These are phyloP conservation scores for Spodoptera frugiperda DNA, from an alignment of 1,140 invertebrate genomes.

Conservation along the genomic window DNA sequence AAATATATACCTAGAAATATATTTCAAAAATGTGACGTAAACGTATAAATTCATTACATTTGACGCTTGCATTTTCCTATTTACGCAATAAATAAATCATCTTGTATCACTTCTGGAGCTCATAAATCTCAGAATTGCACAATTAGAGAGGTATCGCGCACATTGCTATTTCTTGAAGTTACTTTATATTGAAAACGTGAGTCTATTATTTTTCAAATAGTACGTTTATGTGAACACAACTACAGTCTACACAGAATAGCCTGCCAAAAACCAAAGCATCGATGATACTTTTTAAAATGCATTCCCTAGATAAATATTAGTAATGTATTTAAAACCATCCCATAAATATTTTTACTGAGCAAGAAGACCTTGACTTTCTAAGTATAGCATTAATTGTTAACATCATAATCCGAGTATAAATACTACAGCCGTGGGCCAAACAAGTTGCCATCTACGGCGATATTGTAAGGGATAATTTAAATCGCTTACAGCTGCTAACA, in stretches of 20 bases:
- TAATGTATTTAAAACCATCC: too few relatives aligned
- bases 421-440: slow-evolving; percentile 8
- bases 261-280: too few relatives aligned
- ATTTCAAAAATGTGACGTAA: not conserved
- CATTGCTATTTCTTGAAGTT: slow-evolving; percentile 5
- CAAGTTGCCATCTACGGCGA: slow-evolving; percentile 36
- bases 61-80: not conserved
- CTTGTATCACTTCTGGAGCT: not conserved
- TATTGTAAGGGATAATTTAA: slow-evolving; percentile 41
- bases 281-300: too few relatives aligned
- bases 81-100: slow-evolving; percentile 25
- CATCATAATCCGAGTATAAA: slow-evolving; percentile 24
- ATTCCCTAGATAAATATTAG: too few relatives aligned
- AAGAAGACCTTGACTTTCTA: too few relatives aligned
- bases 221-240: too few relatives aligned
- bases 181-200: slow-evolving; percentile 2
- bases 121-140: slow-evolving; percentile 14
- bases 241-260: too few relatives aligned
- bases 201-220: not conserved
- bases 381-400: slow-evolving; percentile 9
- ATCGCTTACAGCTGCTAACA: slow-evolving; percentile 37
- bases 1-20: not conserved
- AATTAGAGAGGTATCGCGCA: slow-evolving; percentile 21
- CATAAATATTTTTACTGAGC: too few relatives aligned
- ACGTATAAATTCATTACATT: too few relatives aligned